phyloP scores from a whole-genome alignment of 1,140 invertebrate species.

The Philotrypesis tridentata region DNA sequence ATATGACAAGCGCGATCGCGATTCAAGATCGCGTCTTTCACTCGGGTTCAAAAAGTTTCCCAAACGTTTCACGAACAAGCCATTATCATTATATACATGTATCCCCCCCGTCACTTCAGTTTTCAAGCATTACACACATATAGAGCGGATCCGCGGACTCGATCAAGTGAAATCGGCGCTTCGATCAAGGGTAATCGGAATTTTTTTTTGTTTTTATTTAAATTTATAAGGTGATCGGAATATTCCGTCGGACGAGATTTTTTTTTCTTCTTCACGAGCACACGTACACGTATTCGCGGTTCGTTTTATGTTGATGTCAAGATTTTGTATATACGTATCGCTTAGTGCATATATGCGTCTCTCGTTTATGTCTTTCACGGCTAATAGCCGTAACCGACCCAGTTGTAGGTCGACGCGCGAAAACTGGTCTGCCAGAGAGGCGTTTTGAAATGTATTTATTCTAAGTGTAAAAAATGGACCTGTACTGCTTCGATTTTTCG shows the following conservation, averaged over 20 bases:
- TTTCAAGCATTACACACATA: background rate
- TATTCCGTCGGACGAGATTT: conserved; percentile 1
- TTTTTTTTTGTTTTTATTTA: too few relatives aligned
- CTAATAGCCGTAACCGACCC: too few relatives aligned
- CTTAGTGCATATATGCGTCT: background rate
- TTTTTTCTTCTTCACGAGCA: too few relatives aligned
- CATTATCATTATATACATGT: background rate
- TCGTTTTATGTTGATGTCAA: conserved; percentile 21
- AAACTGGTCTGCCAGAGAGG: conserved; percentile 20
- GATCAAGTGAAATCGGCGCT: conserved; percentile 33
- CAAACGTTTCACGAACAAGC: background rate
- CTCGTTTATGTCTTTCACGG: conserved; percentile 1
- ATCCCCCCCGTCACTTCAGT: conserved; percentile 9
- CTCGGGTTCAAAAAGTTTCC: background rate
- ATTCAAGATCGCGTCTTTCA: background rate
- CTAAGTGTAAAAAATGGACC: too few relatives aligned
- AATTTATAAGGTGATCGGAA: too few relatives aligned
- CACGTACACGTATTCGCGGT: background rate
- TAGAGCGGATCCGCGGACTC: background rate
- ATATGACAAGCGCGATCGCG: too few relatives aligned
- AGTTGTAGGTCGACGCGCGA: background rate
- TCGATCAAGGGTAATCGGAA: background rate
- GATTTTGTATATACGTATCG: background rate
- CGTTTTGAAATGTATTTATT: background rate
- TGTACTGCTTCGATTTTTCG: background rate